Evolutionary conservation across 35 echinoderm and acorn worm genomes (phyloP).

Genomic region (Hemicentrotus pulcherrimus): DNA sequence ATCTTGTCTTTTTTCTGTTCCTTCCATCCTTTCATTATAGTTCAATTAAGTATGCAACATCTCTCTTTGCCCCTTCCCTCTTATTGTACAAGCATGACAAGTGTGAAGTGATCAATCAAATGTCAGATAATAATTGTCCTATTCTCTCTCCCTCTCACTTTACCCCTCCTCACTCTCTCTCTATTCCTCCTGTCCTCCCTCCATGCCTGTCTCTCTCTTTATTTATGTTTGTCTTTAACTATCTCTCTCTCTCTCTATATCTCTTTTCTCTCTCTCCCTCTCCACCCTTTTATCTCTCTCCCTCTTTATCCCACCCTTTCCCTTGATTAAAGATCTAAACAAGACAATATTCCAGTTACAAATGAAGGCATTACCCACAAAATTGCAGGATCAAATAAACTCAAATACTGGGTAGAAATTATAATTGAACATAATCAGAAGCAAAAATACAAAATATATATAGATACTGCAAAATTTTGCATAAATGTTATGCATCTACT

Average conservation of each 20-base stretch:
- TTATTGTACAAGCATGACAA: too few species aligned
- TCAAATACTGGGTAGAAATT: not conserved
- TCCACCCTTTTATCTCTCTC: not conserved
- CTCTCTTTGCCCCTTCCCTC: too few species aligned
- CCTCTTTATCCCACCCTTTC: not conserved
- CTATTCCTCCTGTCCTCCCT: too few species aligned
- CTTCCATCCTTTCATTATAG: too few species aligned
- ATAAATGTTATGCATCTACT: conserved; percentile 6
- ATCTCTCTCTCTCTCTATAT: too few species aligned
- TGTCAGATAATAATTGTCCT: too few species aligned
- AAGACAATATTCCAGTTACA: not conserved
- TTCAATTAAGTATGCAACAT: too few species aligned
- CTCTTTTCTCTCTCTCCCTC: too few species aligned
- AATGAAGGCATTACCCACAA: not conserved
- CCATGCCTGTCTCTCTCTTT: too few species aligned
- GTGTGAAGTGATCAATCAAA: too few species aligned
- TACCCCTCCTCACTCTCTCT: not conserved
- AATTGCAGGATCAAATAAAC: not conserved
- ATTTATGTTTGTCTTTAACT: too few species aligned
- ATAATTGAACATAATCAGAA: not conserved
- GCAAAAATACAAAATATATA: not conserved
- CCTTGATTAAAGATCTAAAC: not conserved
- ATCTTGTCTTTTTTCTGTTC: too few species aligned
- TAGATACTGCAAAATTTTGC: not conserved
- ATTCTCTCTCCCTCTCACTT: not conserved